Conservation (phyloP, 2,797 vertebrate genomes). For the Argya squamiceps region DNA sequence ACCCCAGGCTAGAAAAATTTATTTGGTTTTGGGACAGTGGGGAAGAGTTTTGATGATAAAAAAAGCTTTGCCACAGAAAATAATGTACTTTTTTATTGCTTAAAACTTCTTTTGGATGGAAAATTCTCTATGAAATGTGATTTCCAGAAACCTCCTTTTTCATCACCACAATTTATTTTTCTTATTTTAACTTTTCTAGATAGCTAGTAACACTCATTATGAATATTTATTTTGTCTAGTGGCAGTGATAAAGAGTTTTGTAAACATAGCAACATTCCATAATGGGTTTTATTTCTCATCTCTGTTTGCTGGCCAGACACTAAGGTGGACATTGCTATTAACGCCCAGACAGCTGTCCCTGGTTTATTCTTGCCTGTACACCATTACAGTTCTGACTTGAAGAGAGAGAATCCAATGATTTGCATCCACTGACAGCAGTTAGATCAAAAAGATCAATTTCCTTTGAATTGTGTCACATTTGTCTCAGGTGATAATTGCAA, state of each 20-base stretch:
- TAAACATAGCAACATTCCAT: background rate
- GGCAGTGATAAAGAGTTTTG: background rate
- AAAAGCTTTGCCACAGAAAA: background rate
- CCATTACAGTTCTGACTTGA: background rate
- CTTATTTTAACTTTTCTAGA: background rate
- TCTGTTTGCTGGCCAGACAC: background rate
- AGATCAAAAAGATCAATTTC: background rate
- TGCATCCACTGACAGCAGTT: background rate
- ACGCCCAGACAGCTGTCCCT: background rate
- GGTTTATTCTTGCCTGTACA: background rate
- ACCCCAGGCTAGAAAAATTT: background rate
- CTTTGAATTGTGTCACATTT: background rate
- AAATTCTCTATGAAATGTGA: background rate
- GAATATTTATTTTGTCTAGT: background rate
- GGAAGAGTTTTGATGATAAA: background rate
- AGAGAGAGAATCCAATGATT: background rate
- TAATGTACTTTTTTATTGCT: background rate
- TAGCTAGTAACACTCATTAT: background rate
- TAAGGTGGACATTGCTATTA: background rate
- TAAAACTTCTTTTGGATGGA: background rate
- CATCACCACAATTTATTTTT: background rate
- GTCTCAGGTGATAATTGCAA: background rate
- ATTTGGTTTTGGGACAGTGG: accelerated
- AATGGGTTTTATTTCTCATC: background rate
- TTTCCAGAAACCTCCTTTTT: background rate